Evolutionary conservation across 53 echinoderm and acorn worm genomes (phyloP).

Genomic region (Temnopleurus reevesii): DNA sequence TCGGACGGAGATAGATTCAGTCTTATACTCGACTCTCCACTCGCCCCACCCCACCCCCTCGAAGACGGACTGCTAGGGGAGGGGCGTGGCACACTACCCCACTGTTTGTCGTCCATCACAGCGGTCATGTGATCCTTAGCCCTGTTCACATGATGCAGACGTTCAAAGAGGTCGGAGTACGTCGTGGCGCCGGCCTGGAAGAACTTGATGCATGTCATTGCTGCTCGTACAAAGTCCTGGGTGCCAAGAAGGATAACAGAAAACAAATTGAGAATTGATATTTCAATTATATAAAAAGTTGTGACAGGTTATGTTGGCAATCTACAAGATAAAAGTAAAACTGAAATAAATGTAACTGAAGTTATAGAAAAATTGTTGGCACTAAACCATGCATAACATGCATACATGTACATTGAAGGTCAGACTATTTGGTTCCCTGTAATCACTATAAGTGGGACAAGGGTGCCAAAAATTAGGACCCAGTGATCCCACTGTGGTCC

Average conservation of each 20-base stretch:
- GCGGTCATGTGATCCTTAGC: slow-evolving; percentile 85
- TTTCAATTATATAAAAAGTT: no score
- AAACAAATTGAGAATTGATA: no score
- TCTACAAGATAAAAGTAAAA: no score
- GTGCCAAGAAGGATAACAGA: background rate
- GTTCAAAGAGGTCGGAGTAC: slow-evolving; percentile 92
- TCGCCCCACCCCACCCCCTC: slow-evolving; percentile 31
- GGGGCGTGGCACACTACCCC: slow-evolving; percentile 79
- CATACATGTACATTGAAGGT: no score
- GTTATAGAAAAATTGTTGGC: no score
- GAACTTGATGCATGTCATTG: slow-evolving; percentile 96
- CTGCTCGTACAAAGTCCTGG: slow-evolving; percentile 94
- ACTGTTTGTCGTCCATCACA: slow-evolving; percentile 81
- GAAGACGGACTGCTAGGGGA: slow-evolving; percentile 46
- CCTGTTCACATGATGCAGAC: slow-evolving; percentile 82
- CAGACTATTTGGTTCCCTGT: no score
- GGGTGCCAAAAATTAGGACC: no score
- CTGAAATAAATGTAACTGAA: no score
- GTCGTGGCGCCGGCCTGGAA: slow-evolving; percentile 86
- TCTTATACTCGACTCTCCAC: slow-evolving; percentile 64
- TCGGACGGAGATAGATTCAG: slow-evolving; percentile 79
- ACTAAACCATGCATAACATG: no score
- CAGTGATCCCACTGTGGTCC: no score
- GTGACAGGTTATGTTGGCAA: no score
- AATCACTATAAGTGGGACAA: no score